Conservation (phyloP, 92 coral and sea anemone genomes). For the Nematostella vectensis region DNA sequence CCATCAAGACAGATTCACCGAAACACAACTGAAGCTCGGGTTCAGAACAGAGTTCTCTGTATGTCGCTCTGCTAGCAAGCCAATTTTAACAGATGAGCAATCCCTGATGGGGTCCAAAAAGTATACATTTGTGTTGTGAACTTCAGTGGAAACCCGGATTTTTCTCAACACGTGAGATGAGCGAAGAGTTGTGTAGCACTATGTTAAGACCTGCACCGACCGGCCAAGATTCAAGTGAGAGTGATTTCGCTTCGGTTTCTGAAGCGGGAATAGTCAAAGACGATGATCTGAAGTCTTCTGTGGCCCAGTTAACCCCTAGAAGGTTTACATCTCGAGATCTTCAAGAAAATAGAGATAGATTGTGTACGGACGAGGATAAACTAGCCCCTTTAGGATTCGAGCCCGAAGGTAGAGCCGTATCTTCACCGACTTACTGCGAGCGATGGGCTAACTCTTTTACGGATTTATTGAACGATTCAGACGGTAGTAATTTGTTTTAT, state of each 20-base stretch:
- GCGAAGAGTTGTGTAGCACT: conserved; percentile 34
- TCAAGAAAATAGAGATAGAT: conserved; percentile 37
- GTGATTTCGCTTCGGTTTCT: conserved; percentile 45
- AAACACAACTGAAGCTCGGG: conserved; percentile 55
- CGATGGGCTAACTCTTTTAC: conserved; percentile 58
- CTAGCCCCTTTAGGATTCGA: conserved; percentile 94
- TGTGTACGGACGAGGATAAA: conserved; percentile 64
- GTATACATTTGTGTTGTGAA: no score
- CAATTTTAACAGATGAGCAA: no score
- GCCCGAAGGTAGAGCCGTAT: conserved; percentile 94
- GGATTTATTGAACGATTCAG: conserved; percentile 64
- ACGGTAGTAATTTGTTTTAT: conserved; percentile 61
- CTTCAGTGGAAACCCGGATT: no score
- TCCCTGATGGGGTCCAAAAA: no score
- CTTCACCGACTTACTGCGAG: conserved; percentile 76
- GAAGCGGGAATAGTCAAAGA: conserved; percentile 25
- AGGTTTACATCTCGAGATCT: conserved; percentile 55
- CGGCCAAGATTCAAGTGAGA: conserved; percentile 89
- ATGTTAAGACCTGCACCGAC: conserved; percentile 91
- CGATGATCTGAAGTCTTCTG: conserved; percentile 34
- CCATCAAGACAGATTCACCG: conserved; percentile 59
- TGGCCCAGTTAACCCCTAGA: conserved; percentile 71
- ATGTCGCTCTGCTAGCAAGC: no score
- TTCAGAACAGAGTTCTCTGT: conserved; percentile 46
- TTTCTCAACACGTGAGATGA: conserved; percentile 77